A percentile compares a stretch with the other conserved stretches of the same genome.
phyloP scores from a whole-genome alignment of 2,113 vertebrate species.

The Motacilla alba region DNA sequence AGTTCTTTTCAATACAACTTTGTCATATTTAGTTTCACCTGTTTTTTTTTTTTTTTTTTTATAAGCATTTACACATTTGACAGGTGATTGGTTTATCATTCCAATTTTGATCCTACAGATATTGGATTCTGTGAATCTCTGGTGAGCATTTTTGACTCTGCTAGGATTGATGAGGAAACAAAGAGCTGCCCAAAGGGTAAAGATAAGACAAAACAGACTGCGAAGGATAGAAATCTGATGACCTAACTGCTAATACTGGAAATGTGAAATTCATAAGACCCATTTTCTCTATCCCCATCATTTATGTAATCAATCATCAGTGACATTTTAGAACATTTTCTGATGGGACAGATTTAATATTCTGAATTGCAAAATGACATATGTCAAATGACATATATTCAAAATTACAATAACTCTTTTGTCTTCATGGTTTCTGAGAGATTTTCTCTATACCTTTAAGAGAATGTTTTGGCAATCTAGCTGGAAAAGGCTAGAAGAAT shows the following conservation, averaged over 20 bases:
- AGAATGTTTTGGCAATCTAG: not conserved
- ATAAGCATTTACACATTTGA: not conserved
- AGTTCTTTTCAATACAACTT: not conserved
- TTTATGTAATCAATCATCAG: not conserved
- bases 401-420: not conserved
- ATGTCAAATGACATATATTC: not conserved
- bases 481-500: not conserved
- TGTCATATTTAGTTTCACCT: not conserved
- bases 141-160: not conserved
- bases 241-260: not conserved
- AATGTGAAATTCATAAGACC: not conserved
- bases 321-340: not conserved
- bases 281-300: not conserved
- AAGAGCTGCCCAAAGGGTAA: not conserved
- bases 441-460: not conserved
- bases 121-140: not conserved
- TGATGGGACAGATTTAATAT: not conserved
- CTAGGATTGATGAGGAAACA: not conserved
- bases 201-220: not conserved
- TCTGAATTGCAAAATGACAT: not conserved
- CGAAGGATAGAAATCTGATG: not conserved
- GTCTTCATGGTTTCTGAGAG: not conserved
- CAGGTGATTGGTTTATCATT: not conserved
- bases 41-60: not conserved
- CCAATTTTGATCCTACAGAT: not conserved